A percentile compares a stretch with the other conserved stretches of the same genome.
Conservation (phyloP, 2,113 vertebrate species). For the Murina feae region DNA sequence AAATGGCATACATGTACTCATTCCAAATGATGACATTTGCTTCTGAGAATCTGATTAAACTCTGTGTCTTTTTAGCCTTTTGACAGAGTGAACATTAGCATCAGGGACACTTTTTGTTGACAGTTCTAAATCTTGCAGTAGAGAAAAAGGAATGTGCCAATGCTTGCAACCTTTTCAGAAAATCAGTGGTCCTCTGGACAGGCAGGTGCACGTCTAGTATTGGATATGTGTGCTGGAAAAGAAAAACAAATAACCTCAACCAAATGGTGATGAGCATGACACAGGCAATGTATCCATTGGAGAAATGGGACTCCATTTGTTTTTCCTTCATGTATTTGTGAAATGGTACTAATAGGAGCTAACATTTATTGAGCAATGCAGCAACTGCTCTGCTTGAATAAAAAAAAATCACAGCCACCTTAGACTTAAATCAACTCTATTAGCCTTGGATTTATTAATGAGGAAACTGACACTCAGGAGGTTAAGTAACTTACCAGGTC, state of each 20-base stretch:
- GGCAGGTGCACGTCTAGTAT: not conserved
- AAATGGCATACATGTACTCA: not conserved
- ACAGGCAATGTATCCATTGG: not conserved
- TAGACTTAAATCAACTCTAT: not conserved
- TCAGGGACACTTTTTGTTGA: not conserved
- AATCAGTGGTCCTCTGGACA: not conserved
- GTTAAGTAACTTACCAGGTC: not conserved
- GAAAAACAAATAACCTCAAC: not conserved
- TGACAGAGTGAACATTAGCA: not conserved
- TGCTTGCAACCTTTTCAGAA: not conserved
- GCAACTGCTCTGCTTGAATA: not conserved
- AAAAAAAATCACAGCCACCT: not conserved
- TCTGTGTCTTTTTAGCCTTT: not conserved
- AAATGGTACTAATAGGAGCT: not conserved
- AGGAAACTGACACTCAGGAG: not conserved
- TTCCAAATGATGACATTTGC: not conserved
- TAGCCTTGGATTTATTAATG: not conserved
- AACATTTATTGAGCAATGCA: not conserved
- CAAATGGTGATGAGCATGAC: not conserved
- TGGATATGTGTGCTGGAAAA: not conserved
- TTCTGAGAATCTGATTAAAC: not conserved
- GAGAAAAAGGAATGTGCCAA: not conserved
- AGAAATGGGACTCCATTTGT: not conserved
- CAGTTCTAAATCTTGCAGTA: not conserved
- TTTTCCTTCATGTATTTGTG: not conserved